phyloP scores from a whole-genome alignment of 2,113 vertebrate genomes.

The Bujurquina vittata region DNA sequence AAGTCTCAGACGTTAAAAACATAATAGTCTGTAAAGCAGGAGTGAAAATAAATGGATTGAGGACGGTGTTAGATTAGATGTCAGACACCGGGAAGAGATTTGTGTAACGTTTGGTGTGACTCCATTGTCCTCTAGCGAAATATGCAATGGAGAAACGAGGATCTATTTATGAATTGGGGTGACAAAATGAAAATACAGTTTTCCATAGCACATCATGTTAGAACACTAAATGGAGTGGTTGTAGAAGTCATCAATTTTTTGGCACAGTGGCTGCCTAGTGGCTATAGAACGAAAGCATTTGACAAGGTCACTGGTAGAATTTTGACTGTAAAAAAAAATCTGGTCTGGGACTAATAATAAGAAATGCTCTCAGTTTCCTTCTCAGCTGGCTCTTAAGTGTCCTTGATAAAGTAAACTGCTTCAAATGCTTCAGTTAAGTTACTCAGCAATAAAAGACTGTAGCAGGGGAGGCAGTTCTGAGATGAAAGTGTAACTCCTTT shows the following conservation, averaged over 20 bases:
- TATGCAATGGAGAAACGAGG: conserved; percentile 25
- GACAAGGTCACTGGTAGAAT: conserved; percentile 52
- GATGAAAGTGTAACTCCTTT: not conserved
- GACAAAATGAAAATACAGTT: conserved; percentile 33
- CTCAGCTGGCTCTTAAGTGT: not conserved
- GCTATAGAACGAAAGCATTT: conserved; percentile 7
- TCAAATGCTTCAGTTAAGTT: not conserved
- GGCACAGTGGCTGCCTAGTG: conserved; percentile 19
- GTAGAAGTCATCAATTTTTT: conserved; percentile 30
- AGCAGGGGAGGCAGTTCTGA: not conserved
- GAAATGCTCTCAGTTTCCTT: not conserved
- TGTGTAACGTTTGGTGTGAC: conserved; percentile 62
- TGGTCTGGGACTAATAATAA: conserved; percentile 12
- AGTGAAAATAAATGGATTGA: conserved; percentile 67
- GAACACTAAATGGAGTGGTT: conserved; percentile 31
- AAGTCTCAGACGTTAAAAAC: conserved; percentile 59
- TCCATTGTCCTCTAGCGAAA: conserved; percentile 68
- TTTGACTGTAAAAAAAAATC: conserved; percentile 24
- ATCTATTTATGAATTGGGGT: conserved; percentile 47
- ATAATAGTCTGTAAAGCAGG: conserved; percentile 70
- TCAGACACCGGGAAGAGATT: conserved; percentile 63
- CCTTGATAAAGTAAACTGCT: conserved; percentile 33
- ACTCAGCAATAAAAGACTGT: not conserved
- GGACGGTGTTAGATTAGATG: conserved; percentile 66
- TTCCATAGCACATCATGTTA: conserved; percentile 38